These are phyloP conservation scores for Aphaenogaster floridana DNA, from an alignment of 1,140 invertebrate species.

Conservation along the genomic window DNA sequence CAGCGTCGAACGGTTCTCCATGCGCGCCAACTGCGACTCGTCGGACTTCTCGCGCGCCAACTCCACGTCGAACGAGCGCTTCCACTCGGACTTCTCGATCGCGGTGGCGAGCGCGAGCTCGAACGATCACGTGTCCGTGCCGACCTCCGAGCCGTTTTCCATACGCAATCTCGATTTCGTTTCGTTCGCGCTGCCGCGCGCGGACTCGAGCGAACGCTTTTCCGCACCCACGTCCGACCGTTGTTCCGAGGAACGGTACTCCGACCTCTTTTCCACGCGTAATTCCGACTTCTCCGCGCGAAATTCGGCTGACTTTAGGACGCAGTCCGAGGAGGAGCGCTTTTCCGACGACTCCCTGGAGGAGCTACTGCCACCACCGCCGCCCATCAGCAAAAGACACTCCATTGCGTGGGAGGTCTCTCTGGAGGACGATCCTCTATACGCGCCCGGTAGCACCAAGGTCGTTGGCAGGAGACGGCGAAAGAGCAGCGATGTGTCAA, in stretches of 20 bases:
- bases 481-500: slow-evolving; percentile 87
- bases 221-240: slow-evolving; percentile 82
- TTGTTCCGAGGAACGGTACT: slow-evolving; percentile 81
- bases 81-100: slow-evolving; percentile 86
- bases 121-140: slow-evolving; percentile 84
- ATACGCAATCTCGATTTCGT: slow-evolving; percentile 84
- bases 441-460: slow-evolving; percentile 92
- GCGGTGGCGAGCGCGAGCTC: slow-evolving; percentile 85
- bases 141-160: slow-evolving; percentile 84
- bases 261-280: slow-evolving; percentile 84
- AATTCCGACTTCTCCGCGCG: slow-evolving; percentile 84
- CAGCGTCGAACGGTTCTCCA: slow-evolving; percentile 85
- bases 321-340: slow-evolving; percentile 90
- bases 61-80: slow-evolving; percentile 85
- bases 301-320: slow-evolving; percentile 85
- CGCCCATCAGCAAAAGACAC: slow-evolving; percentile 90
- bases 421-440: slow-evolving; percentile 90
- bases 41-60: slow-evolving; percentile 85
- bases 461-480: slow-evolving; percentile 88
- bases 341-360: slow-evolving; percentile 95
- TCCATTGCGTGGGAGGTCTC: slow-evolving; percentile 95
- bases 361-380: slow-evolving; percentile 89
- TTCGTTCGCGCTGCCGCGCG: slow-evolving; percentile 80
- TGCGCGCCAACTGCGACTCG: slow-evolving; percentile 85
- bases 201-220: slow-evolving; percentile 83